These are phyloP conservation scores for Labeo catla DNA, from an alignment of 2,113 vertebrate species.

Conservation along the genomic window DNA sequence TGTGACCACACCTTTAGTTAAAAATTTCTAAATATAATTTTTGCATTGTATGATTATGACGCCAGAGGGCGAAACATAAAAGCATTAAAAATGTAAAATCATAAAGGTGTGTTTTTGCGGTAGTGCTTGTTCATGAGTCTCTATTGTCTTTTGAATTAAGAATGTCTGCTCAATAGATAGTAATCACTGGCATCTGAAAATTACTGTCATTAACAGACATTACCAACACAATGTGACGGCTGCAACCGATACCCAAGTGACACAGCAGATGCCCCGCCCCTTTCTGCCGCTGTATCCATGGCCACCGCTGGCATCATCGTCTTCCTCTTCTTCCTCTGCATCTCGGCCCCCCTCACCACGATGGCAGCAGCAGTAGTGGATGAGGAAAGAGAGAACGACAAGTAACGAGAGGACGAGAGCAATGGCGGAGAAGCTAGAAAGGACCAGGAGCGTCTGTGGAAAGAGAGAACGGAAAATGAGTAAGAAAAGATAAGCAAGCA, in stretches of 20 bases:
- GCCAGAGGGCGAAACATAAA: background rate
- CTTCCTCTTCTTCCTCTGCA: conserved; percentile 81
- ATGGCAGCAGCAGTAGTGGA: conserved; percentile 88
- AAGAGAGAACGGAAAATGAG: background rate
- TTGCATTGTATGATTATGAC: background rate
- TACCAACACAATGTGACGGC: conserved; percentile 90
- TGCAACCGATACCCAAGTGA: conserved; percentile 89
- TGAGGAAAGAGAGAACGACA: conserved; percentile 87
- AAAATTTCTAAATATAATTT: background rate
- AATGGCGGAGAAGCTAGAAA: conserved; percentile 86
- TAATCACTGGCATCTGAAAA: background rate
- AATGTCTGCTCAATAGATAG: background rate
- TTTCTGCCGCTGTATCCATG: conserved; percentile 80
- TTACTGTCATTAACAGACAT: conserved; percentile 53
- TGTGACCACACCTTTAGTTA: background rate
- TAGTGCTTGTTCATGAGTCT: background rate
- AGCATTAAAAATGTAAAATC: background rate
- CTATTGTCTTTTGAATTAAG: background rate
- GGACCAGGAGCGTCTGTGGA: conserved; percentile 84
- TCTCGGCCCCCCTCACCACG: conserved; percentile 76
- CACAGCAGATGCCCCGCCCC: conserved; percentile 83
- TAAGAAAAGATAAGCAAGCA: background rate
- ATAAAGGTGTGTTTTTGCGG: background rate
- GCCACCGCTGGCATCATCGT: conserved; percentile 77
- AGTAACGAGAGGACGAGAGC: conserved; percentile 85